Evolutionary conservation across 2,888 invertebrate genomes (phyloP), one percentile per base, ranked within the genome.

Genomic region (Apamea crenata): DNA sequence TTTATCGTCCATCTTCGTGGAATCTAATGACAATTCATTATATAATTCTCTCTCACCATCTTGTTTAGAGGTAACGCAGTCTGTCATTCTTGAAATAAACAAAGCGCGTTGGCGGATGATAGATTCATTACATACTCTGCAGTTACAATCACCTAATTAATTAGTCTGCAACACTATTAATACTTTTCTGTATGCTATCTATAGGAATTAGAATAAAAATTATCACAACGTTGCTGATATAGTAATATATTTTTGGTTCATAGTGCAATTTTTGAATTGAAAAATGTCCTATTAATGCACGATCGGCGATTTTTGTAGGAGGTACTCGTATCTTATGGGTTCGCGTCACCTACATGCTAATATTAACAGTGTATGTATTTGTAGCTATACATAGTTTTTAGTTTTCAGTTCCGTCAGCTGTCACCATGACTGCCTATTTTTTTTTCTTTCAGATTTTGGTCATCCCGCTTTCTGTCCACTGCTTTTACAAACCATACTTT

Each of bases 21-120:
- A 71, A 71, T 77, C 0, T 18, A 18, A 53, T 61, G 1, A 50
- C 25, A 25, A 14, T 36, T 50, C 25, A 61, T 61, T 68, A 40
- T 18, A 63, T 74, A 29, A 36, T 81, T 70, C 56, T 69, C n/a
- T 71, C 18, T 50, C 29, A 77, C 7, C 32, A 69, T 72, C 12
- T 63, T 63, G 0, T 84, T 47, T 47, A 83, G 68, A 83, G 61
- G 71, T 79, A 78, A 72, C 79, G 25, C 56, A 56, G n/a, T 83
- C 74, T 71, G n/a, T 83, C 79, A 71, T 63, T 80, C 75, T 44
- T 71, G 36, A 73, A 84, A 84, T 84, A 82, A 82, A 78, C 82
- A 70, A 66, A 59, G 47, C 36, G 59, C 73, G 83, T 56, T 47
- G 25, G 53, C 61, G 4, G 78, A 70, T 78, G 82, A 82, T 61